A percentile compares a stretch with the other conserved stretches of the same genome.
These are phyloP conservation scores for Noturus placidus DNA, from an alignment of 2,113 vertebrate species.

Conservation along the genomic window DNA sequence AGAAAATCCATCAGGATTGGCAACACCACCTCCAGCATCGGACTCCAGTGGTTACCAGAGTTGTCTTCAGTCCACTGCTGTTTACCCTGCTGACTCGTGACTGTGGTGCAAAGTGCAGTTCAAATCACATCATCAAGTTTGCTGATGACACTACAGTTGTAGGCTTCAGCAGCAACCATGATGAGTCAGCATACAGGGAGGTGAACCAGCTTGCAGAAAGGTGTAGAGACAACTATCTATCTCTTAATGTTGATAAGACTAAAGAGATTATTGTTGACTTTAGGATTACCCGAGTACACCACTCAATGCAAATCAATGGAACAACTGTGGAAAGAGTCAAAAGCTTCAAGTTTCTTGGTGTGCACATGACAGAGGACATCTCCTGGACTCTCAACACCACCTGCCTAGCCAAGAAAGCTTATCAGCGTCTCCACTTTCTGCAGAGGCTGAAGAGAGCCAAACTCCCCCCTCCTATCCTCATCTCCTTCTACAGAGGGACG, in stretches of 20 bases:
- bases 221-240: neutral
- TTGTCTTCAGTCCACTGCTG: too few relatives aligned
- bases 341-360: neutral
- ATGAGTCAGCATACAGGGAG: neutral
- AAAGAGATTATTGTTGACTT: neutral
- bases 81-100: too few relatives aligned
- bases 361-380: neutral
- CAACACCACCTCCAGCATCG: too few relatives aligned
- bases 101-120: too few relatives aligned
- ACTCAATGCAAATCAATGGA: neutral
- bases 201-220: neutral
- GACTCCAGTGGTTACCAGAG: too few relatives aligned
- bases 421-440: neutral
- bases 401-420: neutral
- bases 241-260: neutral
- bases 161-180: neutral
- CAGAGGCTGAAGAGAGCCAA: neutral
- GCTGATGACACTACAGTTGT: neutral
- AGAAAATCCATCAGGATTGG: neutral
- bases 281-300: neutral
- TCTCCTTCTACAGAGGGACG: neutral
- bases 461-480: neutral
- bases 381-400: neutral
- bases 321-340: neutral
- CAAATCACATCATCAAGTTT: too few relatives aligned